phyloP scores from a whole-genome alignment of 2,888 invertebrate species.

The Augiades crinisus region DNA sequence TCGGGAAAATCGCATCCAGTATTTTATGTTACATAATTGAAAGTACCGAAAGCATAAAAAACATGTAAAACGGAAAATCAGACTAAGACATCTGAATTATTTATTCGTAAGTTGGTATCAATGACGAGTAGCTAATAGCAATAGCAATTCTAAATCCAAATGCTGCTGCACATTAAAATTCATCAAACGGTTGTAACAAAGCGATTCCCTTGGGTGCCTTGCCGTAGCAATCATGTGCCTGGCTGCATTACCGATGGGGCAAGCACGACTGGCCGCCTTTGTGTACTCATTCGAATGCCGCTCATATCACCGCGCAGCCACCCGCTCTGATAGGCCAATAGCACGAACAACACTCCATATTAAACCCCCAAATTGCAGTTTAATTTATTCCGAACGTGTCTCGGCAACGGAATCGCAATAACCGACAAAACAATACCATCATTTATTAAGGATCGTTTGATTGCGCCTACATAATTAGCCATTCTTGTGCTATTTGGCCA shows the following conservation, averaged over 20 bases:
- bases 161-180: slow-evolving; percentile 1
- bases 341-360: slow-evolving; percentile 75
- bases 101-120: no score
- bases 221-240: slow-evolving; percentile 42
- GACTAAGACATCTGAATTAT: no score
- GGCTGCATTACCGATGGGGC: slow-evolving; percentile 60
- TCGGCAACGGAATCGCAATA: slow-evolving; percentile 78
- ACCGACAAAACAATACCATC: slow-evolving; percentile 73
- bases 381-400: slow-evolving; percentile 80
- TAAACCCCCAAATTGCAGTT: slow-evolving; percentile 79
- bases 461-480: slow-evolving; percentile 46
- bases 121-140: neutral
- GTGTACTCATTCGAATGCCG: slow-evolving; percentile 75
- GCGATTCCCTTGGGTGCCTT: slow-evolving; percentile 39
- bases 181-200: slow-evolving; percentile 26
- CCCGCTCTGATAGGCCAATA: slow-evolving; percentile 65
- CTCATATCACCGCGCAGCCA: slow-evolving; percentile 64
- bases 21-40: no score
- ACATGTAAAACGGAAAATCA: no score
- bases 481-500: slow-evolving; percentile 15
- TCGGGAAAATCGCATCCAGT: no score
- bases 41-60: no score
- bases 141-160: slow-evolving; percentile 2
- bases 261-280: slow-evolving; percentile 50
- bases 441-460: slow-evolving; percentile 64